phyloP scores from a whole-genome alignment of 2,888 invertebrate genomes.

The Rhaphigaster nebulosa region DNA sequence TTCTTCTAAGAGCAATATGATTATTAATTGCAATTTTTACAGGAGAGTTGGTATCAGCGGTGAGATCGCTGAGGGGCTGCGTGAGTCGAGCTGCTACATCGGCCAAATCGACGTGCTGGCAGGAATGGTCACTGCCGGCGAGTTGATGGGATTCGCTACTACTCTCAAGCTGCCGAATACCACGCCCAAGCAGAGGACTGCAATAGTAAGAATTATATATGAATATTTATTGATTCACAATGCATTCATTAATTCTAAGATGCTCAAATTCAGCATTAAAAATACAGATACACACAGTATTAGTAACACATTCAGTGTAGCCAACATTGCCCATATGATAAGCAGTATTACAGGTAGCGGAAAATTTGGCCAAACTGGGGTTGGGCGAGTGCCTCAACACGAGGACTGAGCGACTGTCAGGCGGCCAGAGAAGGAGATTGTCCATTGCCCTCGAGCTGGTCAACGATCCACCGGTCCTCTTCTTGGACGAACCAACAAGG shows the following conservation, averaged over 20 bases:
- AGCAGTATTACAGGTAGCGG: slow-evolving; percentile 69
- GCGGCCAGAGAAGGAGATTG: slow-evolving; percentile 84
- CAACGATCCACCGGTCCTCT: slow-evolving; percentile 87
- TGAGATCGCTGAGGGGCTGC: slow-evolving; percentile 75
- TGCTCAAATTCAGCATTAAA: too few species aligned
- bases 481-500: slow-evolving; percentile 86
- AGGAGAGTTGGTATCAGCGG: slow-evolving; percentile 71
- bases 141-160: slow-evolving; percentile 85
- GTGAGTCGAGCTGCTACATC: slow-evolving; percentile 84
- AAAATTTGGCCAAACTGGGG: slow-evolving; percentile 77
- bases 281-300: too few species aligned
- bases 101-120: slow-evolving; percentile 84
- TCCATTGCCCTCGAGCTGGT: slow-evolving; percentile 87
- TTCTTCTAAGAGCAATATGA: too few species aligned
- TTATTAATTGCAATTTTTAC: not conserved
- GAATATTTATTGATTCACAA: not conserved
- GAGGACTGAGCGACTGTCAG: slow-evolving; percentile 76
- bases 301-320: not conserved
- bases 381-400: slow-evolving; percentile 75
- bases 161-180: slow-evolving; percentile 76
- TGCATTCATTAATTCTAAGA: too few species aligned
- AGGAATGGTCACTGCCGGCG: slow-evolving; percentile 80
- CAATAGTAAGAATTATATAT: slow-evolving; percentile 60
- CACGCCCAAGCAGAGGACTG: slow-evolving; percentile 68
- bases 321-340: slow-evolving; percentile 4